Evolutionary conservation across 2,888 invertebrate species (phyloP), one percentile per base, ranked within the genome.

Genomic region (Unio pictorum): DNA sequence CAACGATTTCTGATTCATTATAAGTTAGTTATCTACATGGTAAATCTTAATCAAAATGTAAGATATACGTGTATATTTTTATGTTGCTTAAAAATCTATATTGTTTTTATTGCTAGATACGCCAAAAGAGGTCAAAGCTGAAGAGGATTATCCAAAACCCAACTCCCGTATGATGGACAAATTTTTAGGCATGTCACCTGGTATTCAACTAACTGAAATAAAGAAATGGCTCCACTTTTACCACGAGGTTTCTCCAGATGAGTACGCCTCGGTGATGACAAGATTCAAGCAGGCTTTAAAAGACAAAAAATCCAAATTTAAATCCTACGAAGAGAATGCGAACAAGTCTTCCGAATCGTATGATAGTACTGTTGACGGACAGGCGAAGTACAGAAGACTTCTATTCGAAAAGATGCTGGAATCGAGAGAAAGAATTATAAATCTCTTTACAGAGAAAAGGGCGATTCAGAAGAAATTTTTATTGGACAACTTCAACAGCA

Each of bases 141-240:
- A 45, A 45, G 15, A 45, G 11, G 45, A 45, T 45, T 15, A 2
- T 45, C 45, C 45, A 0, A 45, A 45, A 45, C 45, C 45, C 45
- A 45, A 0, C 15, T 15, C 45, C 45, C 45, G 45, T 15, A 45
- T 45, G 18, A 59, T 73, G 8, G 71, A 68, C 18, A 67, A 64
- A 26, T 81, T 81, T 59, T 45, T 74, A 23, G 55, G 60, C 30
- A 58, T 79, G 67, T 63, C 68, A 15, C 67, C 75, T 0, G 61
- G 61, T 6, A 66, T 67, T 26, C 81, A 81, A 60, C 68, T 79
- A 57, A 62, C 64, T 11, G 77, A 81, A 59, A 68, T 81, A 20
- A 74, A 75, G 55, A 73, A 72, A 55, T 76, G 79, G 76, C 68
- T 81, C 3, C 75, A 74, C 34, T 73, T 76, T 55, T 73, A 78